Percentiles rank a stretch among this genome's conserved stretches.
Conservation (phyloP, 2,797 vertebrate species). For the Gymnoscopelus microlampas region DNA sequence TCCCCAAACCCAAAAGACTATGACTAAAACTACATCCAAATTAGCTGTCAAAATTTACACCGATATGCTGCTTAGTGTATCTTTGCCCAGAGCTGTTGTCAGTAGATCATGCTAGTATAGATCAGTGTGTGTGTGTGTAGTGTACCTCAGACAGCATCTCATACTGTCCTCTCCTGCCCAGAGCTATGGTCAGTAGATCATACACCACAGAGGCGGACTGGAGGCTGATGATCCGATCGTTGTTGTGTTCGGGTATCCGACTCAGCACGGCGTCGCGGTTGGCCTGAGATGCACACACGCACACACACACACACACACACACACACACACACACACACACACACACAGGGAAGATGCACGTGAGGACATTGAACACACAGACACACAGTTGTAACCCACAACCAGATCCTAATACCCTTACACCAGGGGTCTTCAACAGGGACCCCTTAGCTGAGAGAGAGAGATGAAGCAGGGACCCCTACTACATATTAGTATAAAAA, state of each 20-base stretch:
- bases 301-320: constrained; percentile 9
- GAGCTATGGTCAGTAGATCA: constrained; percentile 94
- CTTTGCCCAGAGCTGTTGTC: not conserved
- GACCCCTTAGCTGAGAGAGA: no score
- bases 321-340: constrained; percentile 29
- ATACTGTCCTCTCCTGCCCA: constrained; percentile 96
- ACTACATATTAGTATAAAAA: no score
- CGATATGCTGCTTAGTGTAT: no score
- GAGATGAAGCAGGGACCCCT: no score
- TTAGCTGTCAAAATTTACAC: no score
- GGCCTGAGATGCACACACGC: constrained; percentile 61
- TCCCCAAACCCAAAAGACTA: no score
- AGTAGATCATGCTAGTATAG: no score
- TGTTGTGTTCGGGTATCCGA: constrained; percentile 96
- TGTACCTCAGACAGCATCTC: constrained; percentile 98
- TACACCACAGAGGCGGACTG: constrained; percentile 98
- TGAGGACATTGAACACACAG: constrained; percentile 1
- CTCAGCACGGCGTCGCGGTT: constrained; percentile 96
- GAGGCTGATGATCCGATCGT: constrained; percentile 95
- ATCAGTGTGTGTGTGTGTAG: not conserved
- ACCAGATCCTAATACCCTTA: not conserved
- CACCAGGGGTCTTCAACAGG: no score
- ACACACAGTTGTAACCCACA: not conserved
- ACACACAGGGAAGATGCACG: constrained; percentile 19
- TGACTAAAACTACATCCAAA: no score